Conservation (phyloP, 2,113 vertebrate genomes). For the Crotalus viridis region DNA sequence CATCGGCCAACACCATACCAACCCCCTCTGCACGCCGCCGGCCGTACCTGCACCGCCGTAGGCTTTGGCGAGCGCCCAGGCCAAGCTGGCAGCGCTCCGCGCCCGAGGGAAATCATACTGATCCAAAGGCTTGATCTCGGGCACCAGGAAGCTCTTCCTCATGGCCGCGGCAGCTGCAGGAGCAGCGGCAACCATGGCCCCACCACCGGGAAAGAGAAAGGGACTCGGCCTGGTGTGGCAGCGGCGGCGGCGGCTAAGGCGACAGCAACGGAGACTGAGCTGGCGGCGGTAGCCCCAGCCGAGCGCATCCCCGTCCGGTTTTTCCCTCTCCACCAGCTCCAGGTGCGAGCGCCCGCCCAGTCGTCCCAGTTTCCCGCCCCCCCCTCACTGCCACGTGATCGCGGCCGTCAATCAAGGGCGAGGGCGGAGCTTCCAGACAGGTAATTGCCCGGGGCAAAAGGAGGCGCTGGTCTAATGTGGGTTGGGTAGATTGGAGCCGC, state of each 20-base stretch:
- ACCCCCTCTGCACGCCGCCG: neutral
- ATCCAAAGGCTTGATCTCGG: constrained; percentile 88
- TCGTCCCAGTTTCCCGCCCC: neutral
- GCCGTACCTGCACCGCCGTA: constrained; percentile 83
- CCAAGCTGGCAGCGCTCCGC: constrained; percentile 86
- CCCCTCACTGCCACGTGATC: constrained; percentile 12
- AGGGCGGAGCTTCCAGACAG: constrained; percentile 27
- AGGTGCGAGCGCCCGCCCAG: constrained; percentile 20
- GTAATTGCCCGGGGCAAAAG: constrained; percentile 12
- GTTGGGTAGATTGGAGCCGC: neutral
- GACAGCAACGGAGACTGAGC: neutral
- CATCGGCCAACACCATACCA: neutral
- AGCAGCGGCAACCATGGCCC: constrained; percentile 83
- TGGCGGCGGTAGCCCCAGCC: constrained; percentile 38
- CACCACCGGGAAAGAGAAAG: constrained; percentile 52
- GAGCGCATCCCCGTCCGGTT: constrained; percentile 34
- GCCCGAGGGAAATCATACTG: constrained; percentile 84
- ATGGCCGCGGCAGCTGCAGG: constrained; percentile 75
- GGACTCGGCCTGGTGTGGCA: constrained; percentile 1
- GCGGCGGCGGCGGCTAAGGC: constrained; percentile 4
- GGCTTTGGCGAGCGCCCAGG: constrained; percentile 85
- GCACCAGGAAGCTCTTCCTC: constrained; percentile 86
- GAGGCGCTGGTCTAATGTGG: neutral
- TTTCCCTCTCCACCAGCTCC: neutral
- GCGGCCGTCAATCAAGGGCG: constrained; percentile 18